Percentiles rank a stretch among this genome's conserved stretches.
Evolutionary conservation across 2,888 invertebrate species (phyloP).

Genomic region (Cantharis rufa): DNA sequence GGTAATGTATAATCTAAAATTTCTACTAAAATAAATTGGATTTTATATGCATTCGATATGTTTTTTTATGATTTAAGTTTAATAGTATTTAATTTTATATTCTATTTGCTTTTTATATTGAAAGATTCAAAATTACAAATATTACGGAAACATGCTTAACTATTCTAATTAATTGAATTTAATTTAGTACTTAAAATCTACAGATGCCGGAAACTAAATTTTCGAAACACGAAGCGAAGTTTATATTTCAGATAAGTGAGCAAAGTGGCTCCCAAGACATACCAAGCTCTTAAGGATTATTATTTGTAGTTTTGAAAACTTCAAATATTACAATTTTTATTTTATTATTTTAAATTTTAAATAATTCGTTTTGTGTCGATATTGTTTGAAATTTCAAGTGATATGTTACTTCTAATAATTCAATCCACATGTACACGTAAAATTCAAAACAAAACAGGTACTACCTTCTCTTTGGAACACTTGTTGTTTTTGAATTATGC

Average conservation of each 20-base stretch:
- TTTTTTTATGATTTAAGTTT: background rate
- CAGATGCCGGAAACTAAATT: background rate
- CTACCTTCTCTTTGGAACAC: background rate
- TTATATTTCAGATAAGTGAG: background rate
- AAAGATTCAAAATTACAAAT: background rate
- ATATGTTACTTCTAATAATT: slow-evolving; percentile 22
- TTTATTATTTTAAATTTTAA: background rate
- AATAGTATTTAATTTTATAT: background rate
- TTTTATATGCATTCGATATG: background rate
- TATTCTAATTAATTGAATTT: background rate
- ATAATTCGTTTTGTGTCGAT: background rate
- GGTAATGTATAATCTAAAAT: background rate
- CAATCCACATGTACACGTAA: background rate
- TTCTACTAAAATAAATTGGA: background rate
- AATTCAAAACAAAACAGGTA: background rate
- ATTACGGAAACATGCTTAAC: background rate
- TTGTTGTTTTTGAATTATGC: too few species aligned
- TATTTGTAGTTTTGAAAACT: background rate
- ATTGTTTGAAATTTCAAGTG: slow-evolving; percentile 7
- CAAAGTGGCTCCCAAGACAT: background rate
- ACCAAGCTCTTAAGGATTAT: background rate
- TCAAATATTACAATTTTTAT: background rate
- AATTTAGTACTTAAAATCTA: background rate
- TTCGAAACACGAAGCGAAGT: background rate
- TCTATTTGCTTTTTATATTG: background rate